Percentiles rank a stretch among this genome's conserved stretches.
Evolutionary conservation across 2,888 invertebrate species (phyloP).

Genomic region (Panzeria rudis): DNA sequence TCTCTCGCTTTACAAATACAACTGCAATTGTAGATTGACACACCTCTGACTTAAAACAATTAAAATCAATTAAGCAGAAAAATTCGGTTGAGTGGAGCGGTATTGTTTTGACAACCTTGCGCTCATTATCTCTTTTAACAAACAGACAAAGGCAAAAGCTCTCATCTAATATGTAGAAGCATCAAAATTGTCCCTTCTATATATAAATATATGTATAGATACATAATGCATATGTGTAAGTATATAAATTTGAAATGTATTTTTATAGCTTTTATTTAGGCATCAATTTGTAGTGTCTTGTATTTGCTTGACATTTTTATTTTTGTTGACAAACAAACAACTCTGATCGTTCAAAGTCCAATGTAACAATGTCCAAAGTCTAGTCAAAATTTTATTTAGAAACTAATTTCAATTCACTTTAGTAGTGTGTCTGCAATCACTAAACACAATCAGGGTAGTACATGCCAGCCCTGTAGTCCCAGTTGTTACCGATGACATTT

Average conservation of each 20-base stretch:
- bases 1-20: neutral
- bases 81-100: too few species aligned
- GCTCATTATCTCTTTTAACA: too few species aligned
- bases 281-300: neutral
- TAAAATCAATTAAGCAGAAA: neutral
- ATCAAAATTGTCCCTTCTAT: neutral
- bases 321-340: neutral
- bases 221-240: too few species aligned
- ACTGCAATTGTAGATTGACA: neutral
- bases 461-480: too few species aligned
- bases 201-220: neutral
- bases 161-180: neutral
- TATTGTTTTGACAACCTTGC: too few species aligned
- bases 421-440: neutral
- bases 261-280: slow-evolving; percentile 10
- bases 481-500: too few species aligned
- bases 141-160: too few species aligned
- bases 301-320: neutral
- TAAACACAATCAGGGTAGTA: neutral
- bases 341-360: slow-evolving; percentile 78
- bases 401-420: neutral
- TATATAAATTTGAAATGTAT: slow-evolving; percentile 13
- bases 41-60: neutral
- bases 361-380: slow-evolving; percentile 80
- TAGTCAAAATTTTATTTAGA: slow-evolving; percentile 65